Evolutionary conservation across 2,113 vertebrate species (phyloP), one percentile per base, ranked within the genome.

Genomic region (Orthonyx spaldingii): DNA sequence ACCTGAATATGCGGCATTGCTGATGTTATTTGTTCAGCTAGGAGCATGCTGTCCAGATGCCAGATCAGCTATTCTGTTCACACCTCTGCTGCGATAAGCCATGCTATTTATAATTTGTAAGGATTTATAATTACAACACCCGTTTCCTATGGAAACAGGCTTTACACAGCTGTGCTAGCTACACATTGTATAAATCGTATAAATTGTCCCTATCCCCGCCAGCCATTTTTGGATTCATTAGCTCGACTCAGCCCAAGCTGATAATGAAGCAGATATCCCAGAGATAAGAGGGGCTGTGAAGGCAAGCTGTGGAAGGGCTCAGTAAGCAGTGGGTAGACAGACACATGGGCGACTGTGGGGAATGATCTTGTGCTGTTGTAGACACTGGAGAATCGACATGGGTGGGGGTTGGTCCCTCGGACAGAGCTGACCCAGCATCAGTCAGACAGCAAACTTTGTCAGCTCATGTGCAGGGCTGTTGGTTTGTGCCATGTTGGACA

Each of bases 21-120:
- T 74, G 53, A 16, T 57, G 68, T 4, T 61, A 63, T 89, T 81
- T 89, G 80, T 50, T 84, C 77, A 87, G 72, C 76, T 27, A 4
- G 17, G 57, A 85, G 70, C 11, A 3, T n/a, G 55, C 55, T 91
- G 77, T 68, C 69, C 84, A 89, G 68, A 57, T 92, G 87, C 87
- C 76, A 86, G 23, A 77, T 95, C 84, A 84, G 77, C 81, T 84
- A 39, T 94, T 94, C 87, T 53, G 59, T 74, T 96, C 92, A 84
- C 86, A 87, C 86, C 75, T 90, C 86, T 47, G 75, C 89, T 92
- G 78, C 49, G 68, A 81, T 68, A 70, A 68, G 30, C 16, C 63
- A 4, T 37, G 50, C 88, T 92, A 93, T 92, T 93, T 93, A 71
- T 94, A 93, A 76, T 85, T 75, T 79, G 61, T n/a, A 79, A 85